These are phyloP conservation scores for Trichoplusia ni DNA, from an alignment of 1,140 invertebrate genomes.

Conservation along the genomic window DNA sequence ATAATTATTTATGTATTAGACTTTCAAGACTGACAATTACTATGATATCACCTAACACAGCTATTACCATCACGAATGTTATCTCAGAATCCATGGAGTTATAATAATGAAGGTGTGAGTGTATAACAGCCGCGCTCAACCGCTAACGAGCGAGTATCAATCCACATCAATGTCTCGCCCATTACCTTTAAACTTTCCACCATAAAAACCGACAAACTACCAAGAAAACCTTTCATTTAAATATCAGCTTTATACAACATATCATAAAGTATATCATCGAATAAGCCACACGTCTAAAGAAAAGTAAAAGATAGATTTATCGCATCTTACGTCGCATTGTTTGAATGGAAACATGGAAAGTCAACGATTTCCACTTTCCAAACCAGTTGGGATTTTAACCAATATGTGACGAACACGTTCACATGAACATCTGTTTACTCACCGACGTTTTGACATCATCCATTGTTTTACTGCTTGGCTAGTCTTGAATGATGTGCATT, in stretches of 20 bases:
- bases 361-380: conserved; percentile 16
- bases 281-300: neutral
- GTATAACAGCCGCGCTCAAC: no score
- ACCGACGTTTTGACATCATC: no score
- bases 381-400: neutral
- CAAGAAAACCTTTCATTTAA: neutral
- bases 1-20: no score
- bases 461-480: no score
- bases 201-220: conserved; percentile 6
- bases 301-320: conserved; percentile 20
- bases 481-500: no score
- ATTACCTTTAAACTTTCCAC: conserved; percentile 13
- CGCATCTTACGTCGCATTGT: conserved; percentile 1
- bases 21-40: no score
- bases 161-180: neutral
- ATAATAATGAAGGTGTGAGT: no score
- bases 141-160: no score
- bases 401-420: neutral
- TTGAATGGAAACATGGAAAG: conserved; percentile 10
- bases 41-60: no score
- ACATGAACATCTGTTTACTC: no score
- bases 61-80: no score
- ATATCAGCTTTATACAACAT: neutral
- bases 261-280: neutral
- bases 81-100: no score